A percentile compares a stretch with the other conserved stretches of the same genome.
phyloP scores from a whole-genome alignment of 2,888 invertebrate species.

The Gerris lacustris region DNA sequence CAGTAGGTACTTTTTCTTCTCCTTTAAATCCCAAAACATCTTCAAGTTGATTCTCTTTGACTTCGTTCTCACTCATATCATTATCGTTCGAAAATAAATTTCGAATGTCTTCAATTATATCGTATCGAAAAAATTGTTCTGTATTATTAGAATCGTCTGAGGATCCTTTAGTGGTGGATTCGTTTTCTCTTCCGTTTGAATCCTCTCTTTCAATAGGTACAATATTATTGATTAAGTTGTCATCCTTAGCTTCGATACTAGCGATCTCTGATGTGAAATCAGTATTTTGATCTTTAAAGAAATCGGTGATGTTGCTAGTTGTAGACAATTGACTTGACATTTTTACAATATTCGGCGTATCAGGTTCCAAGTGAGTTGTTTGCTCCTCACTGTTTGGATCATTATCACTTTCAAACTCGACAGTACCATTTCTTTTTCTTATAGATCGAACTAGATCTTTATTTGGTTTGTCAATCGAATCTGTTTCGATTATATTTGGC shows the following conservation, averaged over 20 bases:
- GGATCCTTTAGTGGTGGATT: constrained; percentile 2
- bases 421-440: neutral
- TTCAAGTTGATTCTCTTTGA: constrained; percentile 22
- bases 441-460: neutral
- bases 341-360: neutral
- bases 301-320: neutral
- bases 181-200: neutral
- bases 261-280: neutral
- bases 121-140: constrained; percentile 25
- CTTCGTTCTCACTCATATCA: constrained; percentile 24
- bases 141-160: constrained; percentile 13
- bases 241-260: neutral
- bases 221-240: neutral
- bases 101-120: constrained; percentile 27
- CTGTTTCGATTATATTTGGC: neutral
- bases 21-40: constrained; percentile 24
- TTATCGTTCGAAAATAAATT: constrained; percentile 28
- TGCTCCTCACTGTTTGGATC: neutral
- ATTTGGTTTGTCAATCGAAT: neutral
- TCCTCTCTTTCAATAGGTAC: neutral
- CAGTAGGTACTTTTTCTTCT: constrained; percentile 17
- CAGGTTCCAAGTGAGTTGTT: neutral
- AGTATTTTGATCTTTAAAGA: neutral
- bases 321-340: neutral
- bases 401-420: neutral